Base-by-base conservation (phyloP, 2,888 invertebrate species). In the Neria commutata region DNA sequence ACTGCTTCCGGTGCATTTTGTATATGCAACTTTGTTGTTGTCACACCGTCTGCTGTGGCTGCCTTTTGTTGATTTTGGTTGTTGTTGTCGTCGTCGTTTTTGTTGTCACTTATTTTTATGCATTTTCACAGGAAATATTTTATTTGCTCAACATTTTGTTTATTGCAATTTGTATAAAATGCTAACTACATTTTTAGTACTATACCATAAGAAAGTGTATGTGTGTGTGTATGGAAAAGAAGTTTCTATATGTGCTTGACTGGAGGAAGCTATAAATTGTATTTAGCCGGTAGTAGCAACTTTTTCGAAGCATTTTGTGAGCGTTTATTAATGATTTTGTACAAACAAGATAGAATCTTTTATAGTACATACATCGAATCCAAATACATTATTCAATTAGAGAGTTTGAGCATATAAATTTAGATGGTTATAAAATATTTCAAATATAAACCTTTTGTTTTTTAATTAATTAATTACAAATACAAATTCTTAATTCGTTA, bases 251-350 rank as follows among this genome's bases (percentile, higher is more conserved):
- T n/a, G n/a, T n/a, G n/a, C n/a, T n/a, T n/a, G n/a, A n/a, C n/a
- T n/a, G n/a, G n/a, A n/a, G n/a, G n/a, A n/a, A 61, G 56, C 54
- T 54, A 46, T 42, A 60, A 65, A 62, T 58, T 56, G 24, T 51
- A 57, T 56, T 58, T 60, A 25, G 59, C 23, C 46, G 33, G 37
- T n/a, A 37, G 19, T 21, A 42, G 14, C 17, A 42, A 42, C 19
- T 8, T 21, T 17, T 42, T 42, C 42, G 4, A 37, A 5, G 37
- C 37, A 14, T 14, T 37, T 29, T 29, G 11, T 11, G 11, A 29
- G 29, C 11, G 6, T 29, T 29, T 29, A 8, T 29, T 29, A 29
- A 29, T 29, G 6, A 29, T 29, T 29, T 29, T 8, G 11, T 29
- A 29, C 6, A 8, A 29, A 29, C 11, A 8, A 29, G 11, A 11